Evolutionary conservation across 2,797 vertebrate genomes (phyloP).

Genomic region (Apogon talboti): DNA sequence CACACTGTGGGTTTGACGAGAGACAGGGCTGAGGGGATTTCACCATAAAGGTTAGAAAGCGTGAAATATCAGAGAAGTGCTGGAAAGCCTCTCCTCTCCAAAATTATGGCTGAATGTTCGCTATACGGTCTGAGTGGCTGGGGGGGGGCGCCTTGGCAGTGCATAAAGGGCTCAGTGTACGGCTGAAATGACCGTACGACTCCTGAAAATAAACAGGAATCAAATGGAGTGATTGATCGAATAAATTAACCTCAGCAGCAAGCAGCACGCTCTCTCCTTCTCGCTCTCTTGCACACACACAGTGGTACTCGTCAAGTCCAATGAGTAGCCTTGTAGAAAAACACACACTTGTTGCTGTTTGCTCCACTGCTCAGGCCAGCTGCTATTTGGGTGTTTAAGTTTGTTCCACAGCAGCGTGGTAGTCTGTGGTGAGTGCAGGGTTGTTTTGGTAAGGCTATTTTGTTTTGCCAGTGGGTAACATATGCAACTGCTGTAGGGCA

Average conservation of each 20-base stretch:
- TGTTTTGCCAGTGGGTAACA: conserved; percentile 16
- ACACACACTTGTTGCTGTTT: conserved; percentile 68
- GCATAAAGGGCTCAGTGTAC: conserved; percentile 77
- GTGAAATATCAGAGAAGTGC: conserved; percentile 77
- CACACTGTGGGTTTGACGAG: conserved; percentile 69
- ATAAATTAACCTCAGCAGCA: conserved; percentile 74
- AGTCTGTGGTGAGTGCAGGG: conserved; percentile 8
- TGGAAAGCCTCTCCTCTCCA: conserved; percentile 69
- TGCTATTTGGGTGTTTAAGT: conserved; percentile 43
- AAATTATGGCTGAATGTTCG: conserved; percentile 64
- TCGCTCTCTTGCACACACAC: conserved; percentile 31
- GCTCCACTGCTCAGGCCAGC: conserved; percentile 44
- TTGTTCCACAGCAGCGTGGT: conserved; percentile 31
- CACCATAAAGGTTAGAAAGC: conserved; percentile 71
- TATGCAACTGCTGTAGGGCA: conserved; percentile 2
- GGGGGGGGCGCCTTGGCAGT: conserved; percentile 68
- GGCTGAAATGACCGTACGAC: conserved; percentile 72
- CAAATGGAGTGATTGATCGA: conserved; percentile 80
- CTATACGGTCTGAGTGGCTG: conserved; percentile 50
- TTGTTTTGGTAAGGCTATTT: conserved; percentile 15
- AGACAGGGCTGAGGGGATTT: conserved; percentile 76
- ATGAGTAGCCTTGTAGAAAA: conserved; percentile 47
- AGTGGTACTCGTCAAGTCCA: conserved; percentile 44
- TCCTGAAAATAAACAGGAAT: conserved; percentile 84
- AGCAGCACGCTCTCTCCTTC: conserved; percentile 15